These are phyloP conservation scores for Nesoenas mayeri DNA, from an alignment of 2,113 vertebrate species.

Conservation along the genomic window DNA sequence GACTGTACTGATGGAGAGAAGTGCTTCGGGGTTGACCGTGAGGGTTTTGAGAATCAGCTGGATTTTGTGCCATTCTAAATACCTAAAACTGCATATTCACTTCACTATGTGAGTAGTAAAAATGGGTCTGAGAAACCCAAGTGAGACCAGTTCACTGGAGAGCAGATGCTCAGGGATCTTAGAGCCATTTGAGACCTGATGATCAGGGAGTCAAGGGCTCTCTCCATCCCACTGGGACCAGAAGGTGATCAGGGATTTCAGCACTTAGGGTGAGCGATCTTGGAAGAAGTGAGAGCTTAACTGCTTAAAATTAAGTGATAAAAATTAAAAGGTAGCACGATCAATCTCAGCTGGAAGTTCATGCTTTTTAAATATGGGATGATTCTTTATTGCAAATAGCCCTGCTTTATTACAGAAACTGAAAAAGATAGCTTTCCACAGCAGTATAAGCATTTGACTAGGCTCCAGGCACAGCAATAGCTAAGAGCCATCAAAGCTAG, in stretches of 20 bases:
- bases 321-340: accelerated
- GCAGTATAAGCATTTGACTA: constrained; percentile 1
- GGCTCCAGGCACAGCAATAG: constrained; percentile 26
- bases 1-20: neutral
- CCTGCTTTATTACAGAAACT: neutral
- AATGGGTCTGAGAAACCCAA: neutral
- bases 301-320: neutral
- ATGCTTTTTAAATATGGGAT: neutral
- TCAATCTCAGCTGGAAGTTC: neutral
- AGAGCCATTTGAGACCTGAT: neutral
- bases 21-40: neutral
- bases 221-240: neutral
- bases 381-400: neutral
- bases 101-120: neutral
- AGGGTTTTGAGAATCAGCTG: neutral
- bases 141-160: neutral
- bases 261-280: accelerated
- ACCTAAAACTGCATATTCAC: neutral
- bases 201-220: neutral
- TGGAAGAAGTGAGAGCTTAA: neutral
- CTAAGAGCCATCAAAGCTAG: neutral
- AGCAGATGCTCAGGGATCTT: neutral
- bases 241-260: neutral
- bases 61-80: neutral
- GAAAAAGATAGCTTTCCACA: neutral